Percentiles rank a stretch among this genome's conserved stretches.
Conservation (phyloP, 2,797 vertebrate genomes). For the Parauchenoglanis punctatus region DNA sequence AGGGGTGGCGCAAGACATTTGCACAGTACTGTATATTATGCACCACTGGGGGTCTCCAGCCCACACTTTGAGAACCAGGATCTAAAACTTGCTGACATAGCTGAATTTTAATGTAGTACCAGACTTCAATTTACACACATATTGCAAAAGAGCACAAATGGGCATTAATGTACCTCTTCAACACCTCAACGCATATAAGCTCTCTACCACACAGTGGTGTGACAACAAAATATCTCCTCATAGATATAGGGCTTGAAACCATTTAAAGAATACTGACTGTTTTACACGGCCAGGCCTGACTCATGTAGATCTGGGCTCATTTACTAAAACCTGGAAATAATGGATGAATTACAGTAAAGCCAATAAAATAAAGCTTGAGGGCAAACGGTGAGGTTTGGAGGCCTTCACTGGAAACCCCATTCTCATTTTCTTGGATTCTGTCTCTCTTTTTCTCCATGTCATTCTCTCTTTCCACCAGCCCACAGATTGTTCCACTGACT, state of each 20-base stretch:
- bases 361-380: conserved; percentile 38
- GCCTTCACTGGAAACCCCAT: conserved; percentile 28
- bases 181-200: not conserved
- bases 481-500: conserved; percentile 23
- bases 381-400: conserved; percentile 17
- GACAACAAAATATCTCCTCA: not conserved
- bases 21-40: not conserved
- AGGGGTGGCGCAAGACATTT: no score
- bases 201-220: not conserved
- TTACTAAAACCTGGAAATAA: conserved; percentile 41
- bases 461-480: conserved; percentile 28
- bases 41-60: not conserved
- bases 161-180: not conserved
- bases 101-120: not conserved
- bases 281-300: conserved; percentile 28
- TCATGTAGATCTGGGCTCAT: conserved; percentile 38
- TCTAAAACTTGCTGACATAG: not conserved
- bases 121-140: not conserved
- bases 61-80: not conserved
- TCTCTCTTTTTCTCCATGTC: conserved; percentile 17
- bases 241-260: conserved; percentile 14
- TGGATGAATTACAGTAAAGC: conserved; percentile 40
- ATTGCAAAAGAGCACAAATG: not conserved
- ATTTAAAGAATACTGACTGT: conserved; percentile 35
- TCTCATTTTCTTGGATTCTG: conserved; percentile 41